phyloP scores from a whole-genome alignment of 2,797 vertebrate species.

The Vespertilio murinus region DNA sequence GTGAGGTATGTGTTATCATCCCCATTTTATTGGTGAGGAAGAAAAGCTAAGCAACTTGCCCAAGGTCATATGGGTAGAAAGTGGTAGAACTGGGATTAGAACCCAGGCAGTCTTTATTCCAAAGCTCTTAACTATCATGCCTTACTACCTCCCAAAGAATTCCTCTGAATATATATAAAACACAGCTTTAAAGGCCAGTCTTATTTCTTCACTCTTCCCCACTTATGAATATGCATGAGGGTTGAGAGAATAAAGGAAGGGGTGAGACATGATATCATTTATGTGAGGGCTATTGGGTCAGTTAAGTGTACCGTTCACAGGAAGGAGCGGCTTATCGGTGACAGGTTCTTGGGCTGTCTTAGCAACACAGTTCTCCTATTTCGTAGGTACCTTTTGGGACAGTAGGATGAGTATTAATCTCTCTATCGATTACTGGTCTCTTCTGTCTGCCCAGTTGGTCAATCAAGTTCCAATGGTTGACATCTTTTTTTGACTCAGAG shows the following conservation, averaged over 20 bases:
- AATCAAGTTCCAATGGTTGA: not conserved
- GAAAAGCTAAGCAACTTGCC: not conserved
- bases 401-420: not conserved
- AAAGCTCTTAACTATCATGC: not conserved
- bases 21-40: constrained; percentile 3
- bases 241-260: not conserved
- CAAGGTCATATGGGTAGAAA: not conserved
- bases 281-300: not conserved
- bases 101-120: not conserved
- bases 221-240: accelerated
- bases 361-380: not conserved
- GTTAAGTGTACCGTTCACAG: not conserved
- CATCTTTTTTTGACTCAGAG: constrained; percentile 5
- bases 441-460: not conserved
- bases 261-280: not conserved
- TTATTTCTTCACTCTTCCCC: not conserved
- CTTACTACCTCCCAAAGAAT: not conserved
- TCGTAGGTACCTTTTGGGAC: not conserved
- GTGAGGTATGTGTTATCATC: not conserved
- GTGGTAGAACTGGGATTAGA: not conserved
- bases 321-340: not conserved
- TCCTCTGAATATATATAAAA: not conserved
- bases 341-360: not conserved
- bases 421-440: not conserved
- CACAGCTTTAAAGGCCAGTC: not conserved